Evolutionary conservation across 2,888 invertebrate genomes (phyloP), one percentile per base, ranked within the genome.

Genomic region (Hydroisotoma schaefferi): DNA sequence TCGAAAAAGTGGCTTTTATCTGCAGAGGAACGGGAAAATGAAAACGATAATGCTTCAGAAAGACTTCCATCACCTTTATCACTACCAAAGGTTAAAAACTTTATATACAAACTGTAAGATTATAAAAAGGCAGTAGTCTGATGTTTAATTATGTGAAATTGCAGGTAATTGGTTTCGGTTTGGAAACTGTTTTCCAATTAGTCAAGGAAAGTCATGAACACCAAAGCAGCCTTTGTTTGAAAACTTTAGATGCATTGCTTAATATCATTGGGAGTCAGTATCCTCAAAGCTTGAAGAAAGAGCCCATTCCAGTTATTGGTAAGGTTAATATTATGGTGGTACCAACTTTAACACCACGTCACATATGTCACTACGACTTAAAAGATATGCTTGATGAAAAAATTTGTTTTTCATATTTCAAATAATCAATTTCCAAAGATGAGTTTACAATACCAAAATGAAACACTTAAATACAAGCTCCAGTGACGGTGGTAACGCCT

Each of bases 231-330:
- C 82, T 98, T 55, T 98, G 97, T 78, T 88, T 89, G 49, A 87
- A 88, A 77, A 90, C 95, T 3, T 80, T 98, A 37, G 83, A 83
- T 70, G 94, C 97, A 1, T 79, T 98, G 67, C 80, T 97, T 38
- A 91, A 94, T 78, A 88, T 95, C 56, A 81, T 98, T 58, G 93
- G 97, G 80, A 90, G 91, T 25, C 89, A 90, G 76, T 82, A 85
- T 54, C 91, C 93, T 0, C 93, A 94, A 80, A 88, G 89, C 68
- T 81, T 94, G 68, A 84, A 86, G 74, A 82, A 82, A 57, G 94
- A 94, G 79, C 88, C 92, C 6, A 79, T 84, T 47, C 87, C 87
- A 76, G 86, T 89, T 71, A 81, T 86, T 59, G 83, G 84, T 82
- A 76, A 71, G 75, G 64, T 26, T 57, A 23, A 29, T 22, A 47